A percentile compares a stretch with the other conserved stretches of the same genome.
phyloP scores from a whole-genome alignment of 2,113 vertebrate genomes.

The Caranx melampygus region DNA sequence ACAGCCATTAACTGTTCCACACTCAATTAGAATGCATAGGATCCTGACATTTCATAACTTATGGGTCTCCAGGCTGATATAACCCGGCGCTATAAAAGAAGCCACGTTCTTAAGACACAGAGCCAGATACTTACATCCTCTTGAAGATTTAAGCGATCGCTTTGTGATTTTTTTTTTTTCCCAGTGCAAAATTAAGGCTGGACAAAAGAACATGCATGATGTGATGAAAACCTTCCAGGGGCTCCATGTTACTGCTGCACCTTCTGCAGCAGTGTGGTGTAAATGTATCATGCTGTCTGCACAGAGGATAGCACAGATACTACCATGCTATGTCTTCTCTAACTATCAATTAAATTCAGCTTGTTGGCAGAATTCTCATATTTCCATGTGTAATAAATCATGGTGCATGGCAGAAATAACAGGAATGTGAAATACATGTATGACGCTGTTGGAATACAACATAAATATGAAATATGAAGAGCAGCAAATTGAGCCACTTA shows the following conservation, averaged over 20 bases:
- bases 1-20: conserved; percentile 85
- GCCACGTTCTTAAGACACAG: conserved; percentile 73
- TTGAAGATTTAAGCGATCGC: conserved; percentile 77
- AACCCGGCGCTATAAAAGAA: conserved; percentile 80
- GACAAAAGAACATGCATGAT: conserved; percentile 66
- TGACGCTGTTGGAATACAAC: conserved; percentile 87
- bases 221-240: conserved; percentile 51
- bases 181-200: conserved; percentile 67
- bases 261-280: conserved; percentile 39
- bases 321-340: conserved; percentile 81
- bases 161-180: conserved; percentile 76
- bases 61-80: conserved; percentile 83
- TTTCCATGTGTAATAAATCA: conserved; percentile 95
- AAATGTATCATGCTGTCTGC: conserved; percentile 50
- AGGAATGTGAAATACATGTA: conserved; percentile 88
- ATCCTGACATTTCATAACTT: conserved; percentile 87
- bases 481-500: conserved; percentile 92
- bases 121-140: conserved; percentile 76
- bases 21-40: conserved; percentile 89
- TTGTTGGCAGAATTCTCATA: conserved; percentile 86
- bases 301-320: conserved; percentile 56
- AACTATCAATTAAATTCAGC: conserved; percentile 91
- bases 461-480: conserved; percentile 95
- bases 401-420: conserved; percentile 89
- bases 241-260: conserved; percentile 38